Evolutionary conservation across 2,797 vertebrate species (phyloP), one percentile per base, ranked within the genome.

Genomic region (Gouania willdenowi): DNA sequence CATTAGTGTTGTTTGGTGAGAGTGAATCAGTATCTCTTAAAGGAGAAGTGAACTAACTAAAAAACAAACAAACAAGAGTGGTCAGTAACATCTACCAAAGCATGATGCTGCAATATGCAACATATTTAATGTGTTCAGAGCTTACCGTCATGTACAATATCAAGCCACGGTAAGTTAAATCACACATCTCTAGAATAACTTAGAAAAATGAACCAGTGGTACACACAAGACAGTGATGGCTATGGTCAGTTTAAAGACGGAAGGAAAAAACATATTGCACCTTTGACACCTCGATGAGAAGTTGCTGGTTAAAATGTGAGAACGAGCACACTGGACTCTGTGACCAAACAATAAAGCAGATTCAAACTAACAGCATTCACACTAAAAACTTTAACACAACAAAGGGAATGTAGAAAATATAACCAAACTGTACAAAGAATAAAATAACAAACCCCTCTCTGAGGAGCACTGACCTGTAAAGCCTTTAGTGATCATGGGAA

Each of bases 101-200:
- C 45, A 65, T 52, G 75, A 36, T 68, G 88, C 87, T 89, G 84
- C 89, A 90, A 89, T 87, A 84, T 89, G 89, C 87, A 89, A 89
- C 87, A 87, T 83, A 85, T 66, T 81, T 59, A 79, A 61, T 58
- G 67, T 77, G 69, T 77, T 81, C 62, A 70, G 61, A 82, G 75
- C 71, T 59, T 41, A 50, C 75, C 41, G 82, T 55, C 41, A 60
- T 60, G 38, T 42, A 50, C 42, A 66, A 77, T 64, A 51, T 27
- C 26, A 37, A 41, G 20, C 41, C 52, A 60, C 56, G 73, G 56
- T 44, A 63, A 68, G 52, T 80, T 48, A 74, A 67, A 59, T 61
- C 48, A 75, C 75, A 81, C 65, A 75, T 45, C 38, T 54, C 38
- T 60, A 67, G 65, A 79, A 83, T 77, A 85, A 83, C 56, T 81